Percentiles rank a stretch among this genome's conserved stretches.
phyloP scores from a whole-genome alignment of 2,888 invertebrate genomes.

The Callinectes sapidus region DNA sequence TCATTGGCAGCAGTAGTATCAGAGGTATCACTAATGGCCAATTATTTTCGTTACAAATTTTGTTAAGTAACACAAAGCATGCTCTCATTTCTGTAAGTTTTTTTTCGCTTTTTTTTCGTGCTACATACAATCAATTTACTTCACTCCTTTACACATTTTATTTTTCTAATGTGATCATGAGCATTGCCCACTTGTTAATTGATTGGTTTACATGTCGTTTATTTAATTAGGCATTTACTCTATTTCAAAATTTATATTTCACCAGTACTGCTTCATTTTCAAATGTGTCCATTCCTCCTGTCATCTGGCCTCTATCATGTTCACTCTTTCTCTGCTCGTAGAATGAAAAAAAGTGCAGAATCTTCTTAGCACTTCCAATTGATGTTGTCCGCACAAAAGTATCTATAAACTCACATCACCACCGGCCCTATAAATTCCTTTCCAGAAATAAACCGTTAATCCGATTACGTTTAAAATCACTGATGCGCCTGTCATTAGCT shows the following conservation, averaged over 20 bases:
- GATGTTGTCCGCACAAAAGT: constrained; percentile 6
- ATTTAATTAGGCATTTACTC: background rate
- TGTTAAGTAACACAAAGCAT: background rate
- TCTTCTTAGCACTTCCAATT: background rate
- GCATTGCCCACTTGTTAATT: no score
- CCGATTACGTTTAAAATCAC: background rate
- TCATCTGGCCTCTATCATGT: background rate
- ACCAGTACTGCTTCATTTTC: background rate
- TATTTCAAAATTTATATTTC: background rate
- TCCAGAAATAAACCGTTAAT: background rate
- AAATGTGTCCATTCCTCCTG: background rate
- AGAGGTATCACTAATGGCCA: background rate
- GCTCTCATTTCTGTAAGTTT: background rate
- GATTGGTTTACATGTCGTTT: background rate
- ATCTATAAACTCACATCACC: background rate
- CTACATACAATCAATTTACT: no score
- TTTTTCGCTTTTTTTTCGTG: no score
- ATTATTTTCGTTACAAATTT: background rate
- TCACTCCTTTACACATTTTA: no score
- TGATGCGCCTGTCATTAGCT: background rate
- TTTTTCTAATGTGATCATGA: no score
- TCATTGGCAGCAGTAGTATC: background rate
- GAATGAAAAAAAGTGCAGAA: background rate
- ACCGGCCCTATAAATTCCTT: background rate
- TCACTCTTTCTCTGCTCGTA: background rate